A percentile compares a stretch with the other conserved stretches of the same genome.
Evolutionary conservation across 2,113 vertebrate genomes (phyloP).

Genomic region (Rana temporaria): DNA sequence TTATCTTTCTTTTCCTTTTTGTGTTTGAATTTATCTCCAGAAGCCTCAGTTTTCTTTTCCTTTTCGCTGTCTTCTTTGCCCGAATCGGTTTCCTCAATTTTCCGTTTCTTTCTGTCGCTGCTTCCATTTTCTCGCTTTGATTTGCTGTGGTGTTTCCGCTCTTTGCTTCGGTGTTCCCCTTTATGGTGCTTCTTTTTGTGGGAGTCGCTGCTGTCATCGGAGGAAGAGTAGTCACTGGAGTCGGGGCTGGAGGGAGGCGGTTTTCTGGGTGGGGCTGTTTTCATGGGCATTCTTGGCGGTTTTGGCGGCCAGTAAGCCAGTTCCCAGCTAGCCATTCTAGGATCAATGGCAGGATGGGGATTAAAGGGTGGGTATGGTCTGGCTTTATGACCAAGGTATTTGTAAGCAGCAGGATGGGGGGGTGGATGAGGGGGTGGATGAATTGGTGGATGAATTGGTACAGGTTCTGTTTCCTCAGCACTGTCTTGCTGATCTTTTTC

Average conservation of each 20-base stretch:
- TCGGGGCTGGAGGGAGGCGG: conserved; percentile 60
- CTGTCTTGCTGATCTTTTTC: conserved; percentile 59
- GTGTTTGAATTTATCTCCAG: conserved; percentile 63
- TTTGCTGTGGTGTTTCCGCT: conserved; percentile 49
- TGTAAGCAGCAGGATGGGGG: conserved; percentile 49
- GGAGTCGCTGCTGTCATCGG: conserved; percentile 61
- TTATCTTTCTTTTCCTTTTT: conserved; percentile 62
- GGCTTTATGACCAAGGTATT: conserved; percentile 42
- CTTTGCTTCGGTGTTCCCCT: conserved; percentile 52
- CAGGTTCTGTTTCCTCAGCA: conserved; percentile 1
- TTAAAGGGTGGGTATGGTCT: conserved; percentile 53
- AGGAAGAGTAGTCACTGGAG: conserved; percentile 60
- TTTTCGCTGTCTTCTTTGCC: conserved; percentile 60
- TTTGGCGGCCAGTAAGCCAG: conserved; percentile 10
- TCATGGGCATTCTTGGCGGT: background rate
- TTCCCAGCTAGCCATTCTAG: conserved; percentile 15
- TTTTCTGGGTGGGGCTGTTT: background rate
- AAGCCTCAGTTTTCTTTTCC: conserved; percentile 46
- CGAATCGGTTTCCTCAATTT: conserved; percentile 55
- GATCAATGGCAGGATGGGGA: conserved; percentile 57
- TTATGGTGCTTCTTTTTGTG: conserved; percentile 60
- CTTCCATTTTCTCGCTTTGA: conserved; percentile 58
- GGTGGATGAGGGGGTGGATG: conserved; percentile 2
- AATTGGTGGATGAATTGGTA: conserved; percentile 9
- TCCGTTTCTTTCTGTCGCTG: conserved; percentile 61